Percentiles rank a stretch among this genome's conserved stretches.
These are phyloP conservation scores for Stercorarius parasiticus DNA, from an alignment of 2,113 vertebrate species.

Conservation along the genomic window DNA sequence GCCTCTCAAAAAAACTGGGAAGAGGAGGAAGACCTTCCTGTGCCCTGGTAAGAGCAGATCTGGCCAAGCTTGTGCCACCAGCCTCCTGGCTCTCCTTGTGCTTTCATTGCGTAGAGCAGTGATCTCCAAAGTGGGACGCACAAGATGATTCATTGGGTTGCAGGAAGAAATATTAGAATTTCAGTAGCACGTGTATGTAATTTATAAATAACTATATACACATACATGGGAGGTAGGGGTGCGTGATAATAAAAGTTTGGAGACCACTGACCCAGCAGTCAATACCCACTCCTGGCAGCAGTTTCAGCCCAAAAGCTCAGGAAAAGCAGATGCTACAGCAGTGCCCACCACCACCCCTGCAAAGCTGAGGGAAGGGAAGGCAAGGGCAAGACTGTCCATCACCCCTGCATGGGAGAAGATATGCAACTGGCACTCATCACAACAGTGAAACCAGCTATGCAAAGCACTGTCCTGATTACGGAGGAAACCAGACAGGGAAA, in stretches of 20 bases:
- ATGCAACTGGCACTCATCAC: not conserved
- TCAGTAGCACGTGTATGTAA: accelerated
- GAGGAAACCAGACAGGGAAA: not conserved
- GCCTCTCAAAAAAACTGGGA: not conserved
- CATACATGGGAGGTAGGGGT: not conserved
- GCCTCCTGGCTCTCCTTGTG: not conserved
- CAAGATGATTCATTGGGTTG: not conserved
- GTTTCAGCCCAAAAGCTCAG: not conserved
- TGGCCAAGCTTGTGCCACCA: not conserved
- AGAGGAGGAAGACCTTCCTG: not conserved
- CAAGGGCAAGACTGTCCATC: accelerated
- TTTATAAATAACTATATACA: not conserved
- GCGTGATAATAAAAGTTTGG: not conserved
- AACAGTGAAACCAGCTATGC: not conserved
- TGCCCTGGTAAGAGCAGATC: not conserved
- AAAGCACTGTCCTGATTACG: not conserved
- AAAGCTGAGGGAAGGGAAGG: not conserved
- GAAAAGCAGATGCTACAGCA: not conserved
- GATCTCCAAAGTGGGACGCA: not conserved
- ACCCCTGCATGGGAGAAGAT: not conserved
- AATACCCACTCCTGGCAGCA: not conserved
- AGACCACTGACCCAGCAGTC: not conserved
- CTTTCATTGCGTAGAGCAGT: not conserved
- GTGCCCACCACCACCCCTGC: not conserved
- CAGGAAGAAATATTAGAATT: not conserved